phyloP scores from a whole-genome alignment of 1,140 invertebrate genomes.

The Sycobia sp. region DNA sequence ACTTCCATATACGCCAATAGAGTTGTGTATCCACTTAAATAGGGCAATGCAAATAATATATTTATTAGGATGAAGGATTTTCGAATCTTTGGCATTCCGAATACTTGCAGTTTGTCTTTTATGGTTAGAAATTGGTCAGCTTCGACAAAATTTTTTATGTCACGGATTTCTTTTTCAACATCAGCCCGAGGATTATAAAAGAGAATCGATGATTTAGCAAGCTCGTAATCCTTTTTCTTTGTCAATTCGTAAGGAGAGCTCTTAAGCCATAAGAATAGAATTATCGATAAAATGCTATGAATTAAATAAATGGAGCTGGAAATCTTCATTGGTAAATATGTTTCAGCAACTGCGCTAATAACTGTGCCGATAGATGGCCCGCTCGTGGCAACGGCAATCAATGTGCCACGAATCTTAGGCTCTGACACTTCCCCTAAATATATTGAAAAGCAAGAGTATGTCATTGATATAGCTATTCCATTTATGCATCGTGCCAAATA shows the following conservation, averaged over 20 bases:
- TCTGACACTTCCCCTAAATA: conserved; percentile 7
- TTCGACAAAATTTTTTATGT: neutral
- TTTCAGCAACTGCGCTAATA: neutral
- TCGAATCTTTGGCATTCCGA: conserved; percentile 38
- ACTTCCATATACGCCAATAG: conserved; percentile 75
- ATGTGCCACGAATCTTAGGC: neutral
- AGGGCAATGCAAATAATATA: conserved; percentile 73
- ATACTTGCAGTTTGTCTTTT: neutral
- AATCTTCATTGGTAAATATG: conserved; percentile 49
- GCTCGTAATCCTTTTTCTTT: neutral
- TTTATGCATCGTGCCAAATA: conserved; percentile 52
- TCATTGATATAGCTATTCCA: conserved; percentile 69
- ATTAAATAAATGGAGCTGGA: conserved; percentile 53
- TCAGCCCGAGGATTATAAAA: neutral
- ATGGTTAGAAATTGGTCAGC: neutral
- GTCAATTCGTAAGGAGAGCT: conserved; percentile 3
- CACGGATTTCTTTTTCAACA: neutral
- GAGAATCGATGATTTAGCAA: neutral
- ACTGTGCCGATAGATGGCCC: neutral
- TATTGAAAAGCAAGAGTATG: conserved; percentile 63
- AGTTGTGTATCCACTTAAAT: conserved; percentile 75
- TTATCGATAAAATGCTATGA: neutral
- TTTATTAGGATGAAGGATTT: conserved; percentile 69
- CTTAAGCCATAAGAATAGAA: neutral
- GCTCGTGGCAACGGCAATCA: neutral